phyloP scores from a whole-genome alignment of 2,113 vertebrate genomes.

The Ptychochromis oligacanthus region DNA sequence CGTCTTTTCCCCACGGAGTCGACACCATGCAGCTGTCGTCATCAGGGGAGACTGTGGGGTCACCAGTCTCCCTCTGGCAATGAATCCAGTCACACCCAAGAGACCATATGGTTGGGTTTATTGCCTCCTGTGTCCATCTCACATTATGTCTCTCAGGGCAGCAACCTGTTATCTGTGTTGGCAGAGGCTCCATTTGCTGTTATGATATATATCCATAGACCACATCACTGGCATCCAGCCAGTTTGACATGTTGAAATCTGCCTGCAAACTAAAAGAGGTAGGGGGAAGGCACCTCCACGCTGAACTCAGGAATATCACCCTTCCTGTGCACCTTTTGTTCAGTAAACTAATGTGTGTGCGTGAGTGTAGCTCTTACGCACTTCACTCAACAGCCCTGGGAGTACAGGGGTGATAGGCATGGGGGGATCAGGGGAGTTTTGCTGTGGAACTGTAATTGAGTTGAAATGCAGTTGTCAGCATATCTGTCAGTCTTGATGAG shows the following conservation, averaged over 20 bases:
- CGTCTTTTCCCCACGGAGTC: constrained; percentile 67
- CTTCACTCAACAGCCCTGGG: constrained; percentile 62
- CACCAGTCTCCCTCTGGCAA: constrained; percentile 64
- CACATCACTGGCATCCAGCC: constrained; percentile 41
- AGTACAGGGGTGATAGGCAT: constrained; percentile 63
- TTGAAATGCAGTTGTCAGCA: constrained; percentile 77
- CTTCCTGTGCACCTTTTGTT: constrained; percentile 64
- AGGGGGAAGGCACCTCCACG: constrained; percentile 5
- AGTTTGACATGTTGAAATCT: constrained; percentile 37
- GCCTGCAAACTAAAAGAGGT: constrained; percentile 23
- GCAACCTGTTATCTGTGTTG: constrained; percentile 64
- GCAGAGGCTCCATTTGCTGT: constrained; percentile 60
- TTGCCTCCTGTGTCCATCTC: constrained; percentile 54
- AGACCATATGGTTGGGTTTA: constrained; percentile 60
- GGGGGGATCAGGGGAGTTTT: constrained; percentile 65
- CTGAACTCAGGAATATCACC: constrained; percentile 52
- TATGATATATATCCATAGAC: constrained; percentile 45
- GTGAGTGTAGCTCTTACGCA: constrained; percentile 7
- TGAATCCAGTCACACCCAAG: constrained; percentile 68
- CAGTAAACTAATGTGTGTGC: constrained; percentile 31
- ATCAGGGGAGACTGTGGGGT: constrained; percentile 76
- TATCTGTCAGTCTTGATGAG: constrained; percentile 71
- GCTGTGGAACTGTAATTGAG: constrained; percentile 76
- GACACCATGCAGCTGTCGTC: constrained; percentile 73
- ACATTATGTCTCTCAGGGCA: constrained; percentile 54